phyloP scores from a whole-genome alignment of 2,113 vertebrate species.

The Passer montanus region DNA sequence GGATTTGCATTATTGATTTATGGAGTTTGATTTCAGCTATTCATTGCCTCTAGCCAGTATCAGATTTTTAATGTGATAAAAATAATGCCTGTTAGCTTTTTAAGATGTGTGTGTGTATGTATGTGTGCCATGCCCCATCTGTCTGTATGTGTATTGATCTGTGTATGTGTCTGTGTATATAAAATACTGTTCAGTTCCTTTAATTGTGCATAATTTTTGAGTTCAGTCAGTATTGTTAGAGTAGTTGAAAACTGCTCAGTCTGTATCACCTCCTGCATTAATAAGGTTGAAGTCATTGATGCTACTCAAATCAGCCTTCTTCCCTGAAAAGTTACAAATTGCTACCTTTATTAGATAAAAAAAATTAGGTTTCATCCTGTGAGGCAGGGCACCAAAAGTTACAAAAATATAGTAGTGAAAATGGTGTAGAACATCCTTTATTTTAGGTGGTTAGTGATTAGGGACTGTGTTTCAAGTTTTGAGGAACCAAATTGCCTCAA shows the following conservation, averaged over 20 bases:
- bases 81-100: background rate
- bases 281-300: background rate
- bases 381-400: background rate
- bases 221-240: background rate
- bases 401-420: background rate
- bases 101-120: rapidly evolving
- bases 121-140: background rate
- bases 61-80: background rate
- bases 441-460: background rate
- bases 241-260: background rate
- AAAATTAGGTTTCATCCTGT: background rate
- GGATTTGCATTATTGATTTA: background rate
- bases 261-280: background rate
- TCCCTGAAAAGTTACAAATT: background rate
- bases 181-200: background rate
- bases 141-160: background rate
- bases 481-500: background rate
- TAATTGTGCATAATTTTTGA: background rate
- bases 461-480: background rate
- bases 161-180: background rate
- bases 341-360: background rate
- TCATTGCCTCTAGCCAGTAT: background rate
- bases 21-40: background rate
- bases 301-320: background rate
- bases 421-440: background rate